A percentile compares a stretch with the other conserved stretches of the same genome.
These are phyloP conservation scores for Probaryconus sp. DNA, from an alignment of 1,140 invertebrate genomes.

Conservation along the genomic window DNA sequence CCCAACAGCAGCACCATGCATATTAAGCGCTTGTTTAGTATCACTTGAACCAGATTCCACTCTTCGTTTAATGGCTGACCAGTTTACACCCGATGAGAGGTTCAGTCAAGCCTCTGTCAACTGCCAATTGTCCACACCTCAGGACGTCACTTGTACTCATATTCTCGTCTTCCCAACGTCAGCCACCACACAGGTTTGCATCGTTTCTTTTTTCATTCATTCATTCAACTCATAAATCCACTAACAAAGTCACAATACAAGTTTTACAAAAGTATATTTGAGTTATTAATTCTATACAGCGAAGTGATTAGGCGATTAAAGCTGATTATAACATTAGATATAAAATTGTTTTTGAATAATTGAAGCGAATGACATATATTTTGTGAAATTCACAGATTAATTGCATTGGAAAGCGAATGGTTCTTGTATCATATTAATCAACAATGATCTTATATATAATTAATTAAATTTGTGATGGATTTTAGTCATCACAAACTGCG, in stretches of 20 bases:
- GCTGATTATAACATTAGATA: too few species aligned
- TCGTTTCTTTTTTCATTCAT: constrained; percentile 16
- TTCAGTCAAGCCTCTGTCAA: constrained; percentile 91
- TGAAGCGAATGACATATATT: too few species aligned
- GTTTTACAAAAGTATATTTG: too few species aligned
- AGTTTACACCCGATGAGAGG: constrained; percentile 94
- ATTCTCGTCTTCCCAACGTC: constrained; percentile 99
- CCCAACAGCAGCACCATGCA: constrained; percentile 89
- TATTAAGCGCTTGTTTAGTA: constrained; percentile 97
- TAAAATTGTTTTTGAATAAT: constrained; percentile 1
- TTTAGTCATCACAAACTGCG: constrained; percentile 89
- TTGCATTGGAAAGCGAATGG: too few species aligned
- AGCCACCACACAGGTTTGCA: constrained; percentile 92
- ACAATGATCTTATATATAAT: too few species aligned
- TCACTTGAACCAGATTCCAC: constrained; percentile 97
- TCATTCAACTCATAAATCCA: too few species aligned
- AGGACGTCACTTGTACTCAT: constrained; percentile 97
- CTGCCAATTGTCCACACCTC: constrained; percentile 91
- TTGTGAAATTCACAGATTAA: too few species aligned
- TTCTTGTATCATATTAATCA: too few species aligned
- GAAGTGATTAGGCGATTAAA: too few species aligned
- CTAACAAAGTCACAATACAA: too few species aligned
- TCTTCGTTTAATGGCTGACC: constrained; percentile 95
- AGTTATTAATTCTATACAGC: too few species aligned
- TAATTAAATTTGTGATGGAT: constrained; percentile 32